A percentile compares a stretch with the other conserved stretches of the same genome.
phyloP scores from a whole-genome alignment of 92 coral and sea anemone genomes.

The Epizoanthus fatuus region DNA sequence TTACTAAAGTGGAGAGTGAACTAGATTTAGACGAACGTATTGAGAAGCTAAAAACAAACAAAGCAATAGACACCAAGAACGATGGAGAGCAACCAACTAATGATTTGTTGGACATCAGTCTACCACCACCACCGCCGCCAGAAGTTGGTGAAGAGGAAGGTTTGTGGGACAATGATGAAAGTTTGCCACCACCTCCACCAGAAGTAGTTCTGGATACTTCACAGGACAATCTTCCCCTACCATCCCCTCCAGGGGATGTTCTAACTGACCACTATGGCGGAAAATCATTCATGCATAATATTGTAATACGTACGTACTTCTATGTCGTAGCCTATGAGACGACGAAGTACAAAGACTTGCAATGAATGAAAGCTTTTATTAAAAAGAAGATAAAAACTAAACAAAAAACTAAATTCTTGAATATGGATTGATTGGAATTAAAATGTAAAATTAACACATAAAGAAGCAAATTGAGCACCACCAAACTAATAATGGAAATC shows the following conservation, averaged over 20 bases:
- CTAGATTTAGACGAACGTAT: constrained; percentile 3
- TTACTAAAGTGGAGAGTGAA: not conserved
- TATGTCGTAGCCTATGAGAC: too few species aligned
- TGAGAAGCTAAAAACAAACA: not conserved
- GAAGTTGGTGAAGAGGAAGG: constrained; percentile 71
- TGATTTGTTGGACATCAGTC: constrained; percentile 15
- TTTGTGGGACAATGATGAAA: constrained; percentile 71
- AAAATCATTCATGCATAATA: too few species aligned
- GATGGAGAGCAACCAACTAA: not conserved
- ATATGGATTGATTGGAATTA: too few species aligned
- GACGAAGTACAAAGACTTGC: too few species aligned
- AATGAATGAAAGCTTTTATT: too few species aligned
- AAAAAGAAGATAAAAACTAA: too few species aligned
- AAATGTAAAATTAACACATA: too few species aligned
- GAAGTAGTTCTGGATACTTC: constrained; percentile 59
- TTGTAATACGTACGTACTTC: too few species aligned
- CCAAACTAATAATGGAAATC: too few species aligned
- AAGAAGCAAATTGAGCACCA: too few species aligned
- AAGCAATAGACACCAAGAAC: not conserved
- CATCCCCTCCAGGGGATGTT: constrained; percentile 86
- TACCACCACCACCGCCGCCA: constrained; percentile 46
- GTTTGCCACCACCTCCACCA: constrained; percentile 91
- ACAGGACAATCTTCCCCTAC: constrained; percentile 85
- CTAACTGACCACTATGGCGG: constrained; percentile 1
- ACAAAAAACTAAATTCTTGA: too few species aligned